phyloP scores from a whole-genome alignment of 1,140 invertebrate genomes.

The Bombus picipes region DNA sequence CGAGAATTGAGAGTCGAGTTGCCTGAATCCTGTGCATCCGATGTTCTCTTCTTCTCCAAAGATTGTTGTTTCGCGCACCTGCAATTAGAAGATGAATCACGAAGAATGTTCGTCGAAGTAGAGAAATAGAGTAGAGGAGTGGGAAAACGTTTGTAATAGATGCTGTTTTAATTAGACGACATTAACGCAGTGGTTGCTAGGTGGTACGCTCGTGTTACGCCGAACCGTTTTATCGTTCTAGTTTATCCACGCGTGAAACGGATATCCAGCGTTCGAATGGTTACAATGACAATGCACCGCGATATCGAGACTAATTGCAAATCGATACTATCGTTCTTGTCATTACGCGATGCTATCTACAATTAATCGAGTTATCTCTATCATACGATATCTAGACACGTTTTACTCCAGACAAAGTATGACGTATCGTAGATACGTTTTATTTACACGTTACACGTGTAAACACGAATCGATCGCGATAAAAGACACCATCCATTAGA shows the following conservation, averaged over 20 bases:
- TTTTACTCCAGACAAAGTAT: neutral
- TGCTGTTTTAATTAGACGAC: neutral
- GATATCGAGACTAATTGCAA: slow-evolving; percentile 16
- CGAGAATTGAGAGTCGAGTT: neutral
- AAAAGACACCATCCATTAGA: neutral
- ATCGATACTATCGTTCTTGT: neutral
- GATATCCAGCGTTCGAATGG: neutral
- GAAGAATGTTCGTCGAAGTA: neutral
- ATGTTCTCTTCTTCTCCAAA: neutral
- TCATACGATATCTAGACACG: neutral
- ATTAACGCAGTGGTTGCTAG: neutral
- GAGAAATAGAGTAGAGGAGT: neutral
- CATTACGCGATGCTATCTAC: neutral
- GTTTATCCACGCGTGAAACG: neutral
- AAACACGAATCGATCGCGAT: neutral
- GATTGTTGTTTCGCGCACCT: neutral
- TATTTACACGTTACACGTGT: neutral
- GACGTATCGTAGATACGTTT: neutral
- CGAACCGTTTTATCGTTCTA: neutral
- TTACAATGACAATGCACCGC: neutral
- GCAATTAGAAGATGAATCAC: neutral
- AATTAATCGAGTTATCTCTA: neutral
- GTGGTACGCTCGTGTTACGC: no score
- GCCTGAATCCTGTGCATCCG: slow-evolving; percentile 3
- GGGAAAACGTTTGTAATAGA: neutral